Base-by-base conservation (phyloP, 2,113 vertebrate genomes). In the Ptychochromis oligacanthus region DNA sequence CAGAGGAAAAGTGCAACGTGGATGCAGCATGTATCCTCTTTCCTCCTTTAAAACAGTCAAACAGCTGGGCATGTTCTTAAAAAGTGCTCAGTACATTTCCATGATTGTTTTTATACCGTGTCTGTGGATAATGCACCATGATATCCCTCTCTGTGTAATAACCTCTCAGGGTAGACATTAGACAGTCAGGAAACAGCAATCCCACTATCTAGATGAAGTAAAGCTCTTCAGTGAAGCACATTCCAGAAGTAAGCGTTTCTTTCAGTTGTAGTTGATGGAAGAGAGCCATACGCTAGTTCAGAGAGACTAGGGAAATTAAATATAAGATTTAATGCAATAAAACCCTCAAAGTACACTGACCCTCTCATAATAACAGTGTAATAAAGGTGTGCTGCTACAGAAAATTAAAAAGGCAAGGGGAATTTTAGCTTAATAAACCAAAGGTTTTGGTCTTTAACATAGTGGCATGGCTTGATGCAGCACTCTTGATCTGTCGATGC, bases 1-100 rank as follows among this genome's bases (percentile, higher is more conserved):
- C 60, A 75, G 90, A 91, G 85, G 90, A 81, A 92, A 89, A 88
- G 91, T 92, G 90, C 92, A 93, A 93, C 80, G 90, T 94, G 95
- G 93, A 94, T 91, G 91, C 92, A 90, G 90, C 92, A 91, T 95
- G 89, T 88, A 88, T 93, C 87, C 87, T 88, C 76, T 67, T 88
- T 83, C 76, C 77, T 87, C 80, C 56, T 82, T 80, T 81, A 79
- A 88, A 91, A 89, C 59, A 60, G 83, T 76, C 54, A 88, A 90
- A 87, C 91, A 93, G 92, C 91, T 93, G 92, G 87, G 59, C 24
- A 4, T 88, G 82, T 80, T 87, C 82, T 72, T 40, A 61, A 81
- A 31, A 79, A 89, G 55, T 55, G 46, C 79, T 81, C 81, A 77
- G 80, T 89, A 84, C 84, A 84, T 85, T 88, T 81, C 79, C 84